Base-by-base conservation (phyloP, 2,888 invertebrate genomes). In the Tenthredo livida region DNA sequence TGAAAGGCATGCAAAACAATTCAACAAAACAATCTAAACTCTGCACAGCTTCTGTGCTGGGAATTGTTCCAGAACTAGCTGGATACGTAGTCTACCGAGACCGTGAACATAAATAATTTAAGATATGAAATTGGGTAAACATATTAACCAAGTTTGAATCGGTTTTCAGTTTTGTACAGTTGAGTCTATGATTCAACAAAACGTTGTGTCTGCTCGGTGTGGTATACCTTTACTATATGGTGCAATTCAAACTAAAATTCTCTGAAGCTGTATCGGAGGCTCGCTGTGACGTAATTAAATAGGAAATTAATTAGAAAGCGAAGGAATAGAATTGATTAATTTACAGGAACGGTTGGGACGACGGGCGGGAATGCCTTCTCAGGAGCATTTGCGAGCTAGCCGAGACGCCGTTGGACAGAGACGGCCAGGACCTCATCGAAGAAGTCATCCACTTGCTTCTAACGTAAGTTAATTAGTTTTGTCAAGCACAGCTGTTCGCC, bases 311-410 rank as follows among this genome's bases (percentile, higher is more conserved):
- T 80, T 61, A 37, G 21, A 47, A 43, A 67, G 10, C 40, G n/a
- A 80, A 80, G 61, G n/a, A 80, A 80, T 61, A 61, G 21, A 80
- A 61, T 80, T 83, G 67, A 83, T 67, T 83, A 83, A 85, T 89
- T 92, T 93, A 78, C 92, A 96, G 96, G 85, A 93, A 95, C 87
- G 95, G 95, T 37, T 95, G 95, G 90, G 93, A 86, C 85, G 89
- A 94, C 85, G 96, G 96, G 7, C 94, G 94, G 77, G 92, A 94
- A 47, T 97, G 96, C 91, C 93, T 97, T 86, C 93, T 96, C 87
- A 94, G 96, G 87, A 94, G 95, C 77, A 96, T 97, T 90, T 97
- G 96, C 89, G 96, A 96, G 91, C 95, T 95, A 85, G 94, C 95
- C 80, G 94, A 94, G 75, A 92, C 93, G 25, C 95, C 95, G 84